These are phyloP conservation scores for Leptura quadrifasciata DNA, from an alignment of 2,888 invertebrate species.

Conservation along the genomic window DNA sequence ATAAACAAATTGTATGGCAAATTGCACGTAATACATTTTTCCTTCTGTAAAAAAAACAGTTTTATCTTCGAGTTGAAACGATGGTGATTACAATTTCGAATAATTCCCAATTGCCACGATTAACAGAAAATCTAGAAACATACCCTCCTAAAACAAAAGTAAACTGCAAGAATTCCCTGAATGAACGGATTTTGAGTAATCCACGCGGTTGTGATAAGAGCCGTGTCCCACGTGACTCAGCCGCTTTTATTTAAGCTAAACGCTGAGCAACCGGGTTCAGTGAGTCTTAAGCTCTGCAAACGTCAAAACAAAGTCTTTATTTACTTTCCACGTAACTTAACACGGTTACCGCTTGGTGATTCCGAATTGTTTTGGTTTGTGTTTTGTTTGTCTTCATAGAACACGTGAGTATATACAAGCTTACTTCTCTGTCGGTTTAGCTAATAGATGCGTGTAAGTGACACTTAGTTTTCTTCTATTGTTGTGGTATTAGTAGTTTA, in stretches of 20 bases:
- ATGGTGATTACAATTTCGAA: no score
- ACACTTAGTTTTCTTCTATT: not conserved
- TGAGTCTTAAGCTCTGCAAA: not conserved
- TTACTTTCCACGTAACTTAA: not conserved
- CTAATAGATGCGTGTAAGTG: not conserved
- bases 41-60: no score
- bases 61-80: no score
- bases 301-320: not conserved
- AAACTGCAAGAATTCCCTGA: not conserved
- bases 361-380: not conserved
- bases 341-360: not conserved
- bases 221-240: not conserved
- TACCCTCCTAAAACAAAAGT: not conserved
- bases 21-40: no score
- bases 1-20: no score
- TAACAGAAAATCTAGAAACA: not conserved
- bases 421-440: not conserved
- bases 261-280: constrained; percentile 7
- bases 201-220: constrained; percentile 10
- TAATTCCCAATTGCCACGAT: no score
- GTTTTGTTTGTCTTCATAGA: not conserved
- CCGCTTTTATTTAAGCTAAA: constrained; percentile 4
- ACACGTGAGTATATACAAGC: constrained; percentile 6
- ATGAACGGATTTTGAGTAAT: constrained; percentile 3
- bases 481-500: not conserved